Base-by-base conservation (phyloP, 2,888 invertebrate species). In the Leucania comma region DNA sequence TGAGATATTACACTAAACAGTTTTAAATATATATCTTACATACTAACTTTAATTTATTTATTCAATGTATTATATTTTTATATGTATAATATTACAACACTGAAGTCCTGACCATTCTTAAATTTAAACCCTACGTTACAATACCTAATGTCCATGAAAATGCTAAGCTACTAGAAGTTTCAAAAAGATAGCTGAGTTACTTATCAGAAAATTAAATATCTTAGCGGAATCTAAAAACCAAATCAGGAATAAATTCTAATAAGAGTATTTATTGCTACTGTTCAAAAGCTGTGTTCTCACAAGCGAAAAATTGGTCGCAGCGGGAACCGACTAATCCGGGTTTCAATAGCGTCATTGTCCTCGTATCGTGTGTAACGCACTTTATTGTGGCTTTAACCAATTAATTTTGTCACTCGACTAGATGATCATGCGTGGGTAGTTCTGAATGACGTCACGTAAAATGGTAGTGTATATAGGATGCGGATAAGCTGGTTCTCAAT, bases 331-430 rank as follows among this genome's bases (percentile, higher is more conserved):
- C 87, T 93, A 93, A 93, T 93, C 93, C 92, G 78, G 80, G 86
- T 80, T 89, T 88, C 85, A 86, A 88, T 88, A 85, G 88, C 81
- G 85, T 65, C 84, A 89, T 91, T 90, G 91, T 89, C 83, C 85
- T 81, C 87, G 83, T 78, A 87, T 89, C 91, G 90, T 91, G 90
- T 90, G 82, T 79, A 86, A 73, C 75, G 63, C 66, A 85, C 78
- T 88, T 92, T 92, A 91, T 92, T 82, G 88, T 83, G 86, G 89
- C 86, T 85, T 90, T 90, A 91, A 91, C 93, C 92, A 92, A 93
- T 93, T 93, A 93, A 93, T 91, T 91, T 91, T 90, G 91, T 93
- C 92, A 89, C 88, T 88, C 86, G 84, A 84, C 88, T 84, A 80
- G 84, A 84, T 87, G 89, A 90, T 91, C 84, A 88, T 74, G 85